These are phyloP conservation scores for Melanostoma scalare DNA, from an alignment of 2,888 invertebrate species.

Conservation along the genomic window DNA sequence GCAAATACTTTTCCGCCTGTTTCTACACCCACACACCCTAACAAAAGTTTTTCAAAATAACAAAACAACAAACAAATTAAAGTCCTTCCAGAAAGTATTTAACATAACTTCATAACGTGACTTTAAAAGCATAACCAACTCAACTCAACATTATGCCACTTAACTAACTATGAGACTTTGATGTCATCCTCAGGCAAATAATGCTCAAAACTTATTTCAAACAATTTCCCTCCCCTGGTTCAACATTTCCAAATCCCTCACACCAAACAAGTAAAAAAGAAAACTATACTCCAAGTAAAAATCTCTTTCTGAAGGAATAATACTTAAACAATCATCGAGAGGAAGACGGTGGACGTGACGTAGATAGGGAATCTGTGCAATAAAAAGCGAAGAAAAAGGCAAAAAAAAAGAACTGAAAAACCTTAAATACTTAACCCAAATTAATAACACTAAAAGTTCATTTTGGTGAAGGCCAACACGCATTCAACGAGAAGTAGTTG, in stretches of 20 bases:
- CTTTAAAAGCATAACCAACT: conserved; percentile 52
- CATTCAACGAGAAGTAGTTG: conserved; percentile 27
- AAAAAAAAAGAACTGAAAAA: conserved; percentile 14
- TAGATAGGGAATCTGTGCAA: conserved; percentile 40
- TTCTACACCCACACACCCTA: too few relatives aligned
- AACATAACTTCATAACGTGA: conserved; percentile 47
- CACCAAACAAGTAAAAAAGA: neutral
- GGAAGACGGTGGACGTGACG: conserved; percentile 12
- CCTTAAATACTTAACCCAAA: conserved; percentile 62
- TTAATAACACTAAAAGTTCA: conserved; percentile 70
- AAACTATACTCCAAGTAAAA: conserved; percentile 23
- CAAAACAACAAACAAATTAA: neutral
- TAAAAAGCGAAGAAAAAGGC: conserved; percentile 32
- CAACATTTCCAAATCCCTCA: neutral
- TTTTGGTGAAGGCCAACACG: conserved; percentile 55
- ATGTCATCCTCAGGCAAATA: conserved; percentile 66
- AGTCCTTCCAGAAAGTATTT: conserved; percentile 25
- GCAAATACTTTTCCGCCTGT: too few relatives aligned
- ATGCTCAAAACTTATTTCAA: conserved; percentile 58
- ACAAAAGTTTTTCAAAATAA: neutral
- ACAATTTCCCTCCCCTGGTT: conserved; percentile 43
- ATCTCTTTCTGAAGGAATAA: neutral
- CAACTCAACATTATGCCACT: conserved; percentile 53
- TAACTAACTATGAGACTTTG: conserved; percentile 40
- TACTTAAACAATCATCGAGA: conserved; percentile 51